These are phyloP conservation scores for Esox masquinongy DNA, from an alignment of 2,797 vertebrate species.

Conservation along the genomic window DNA sequence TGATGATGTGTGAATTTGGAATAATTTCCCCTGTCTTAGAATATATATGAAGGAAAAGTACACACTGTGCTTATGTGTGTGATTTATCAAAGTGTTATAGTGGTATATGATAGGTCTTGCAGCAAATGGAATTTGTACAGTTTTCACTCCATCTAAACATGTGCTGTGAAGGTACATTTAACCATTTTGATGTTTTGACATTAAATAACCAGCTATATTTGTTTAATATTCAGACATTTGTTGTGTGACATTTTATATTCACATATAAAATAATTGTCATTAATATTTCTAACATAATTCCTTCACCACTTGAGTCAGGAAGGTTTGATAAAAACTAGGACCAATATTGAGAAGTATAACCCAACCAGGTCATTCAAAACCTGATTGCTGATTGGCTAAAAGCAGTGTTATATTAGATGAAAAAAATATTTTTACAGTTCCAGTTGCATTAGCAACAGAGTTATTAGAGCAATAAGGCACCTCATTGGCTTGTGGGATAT, in stretches of 20 bases:
- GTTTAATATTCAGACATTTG: conserved; percentile 54
- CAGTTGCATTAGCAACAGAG: no score
- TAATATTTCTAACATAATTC: neutral
- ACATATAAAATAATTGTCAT: neutral
- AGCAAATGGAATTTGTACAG: neutral
- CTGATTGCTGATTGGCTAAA: no score
- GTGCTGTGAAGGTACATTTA: neutral
- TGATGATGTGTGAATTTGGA: conserved; percentile 49
- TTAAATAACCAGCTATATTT: conserved; percentile 4
- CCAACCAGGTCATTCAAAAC: no score
- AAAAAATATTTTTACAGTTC: no score
- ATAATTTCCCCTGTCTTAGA: conserved; percentile 20
- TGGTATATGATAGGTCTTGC: neutral
- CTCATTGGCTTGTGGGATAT: no score
- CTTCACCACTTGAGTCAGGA: neutral
- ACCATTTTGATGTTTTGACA: neutral
- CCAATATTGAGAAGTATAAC: neutral
- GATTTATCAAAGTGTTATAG: neutral
- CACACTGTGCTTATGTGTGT: conserved; percentile 1
- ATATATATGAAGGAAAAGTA: conserved; percentile 1
- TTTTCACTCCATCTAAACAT: neutral
- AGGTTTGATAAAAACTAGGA: neutral
- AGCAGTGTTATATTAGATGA: no score
- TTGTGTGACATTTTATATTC: conserved; percentile 27
- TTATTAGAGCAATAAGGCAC: no score